Conservation (phyloP, 30 jellyfish, hydroid and myxozoan genomes). For the Nemopilema nomurai region DNA sequence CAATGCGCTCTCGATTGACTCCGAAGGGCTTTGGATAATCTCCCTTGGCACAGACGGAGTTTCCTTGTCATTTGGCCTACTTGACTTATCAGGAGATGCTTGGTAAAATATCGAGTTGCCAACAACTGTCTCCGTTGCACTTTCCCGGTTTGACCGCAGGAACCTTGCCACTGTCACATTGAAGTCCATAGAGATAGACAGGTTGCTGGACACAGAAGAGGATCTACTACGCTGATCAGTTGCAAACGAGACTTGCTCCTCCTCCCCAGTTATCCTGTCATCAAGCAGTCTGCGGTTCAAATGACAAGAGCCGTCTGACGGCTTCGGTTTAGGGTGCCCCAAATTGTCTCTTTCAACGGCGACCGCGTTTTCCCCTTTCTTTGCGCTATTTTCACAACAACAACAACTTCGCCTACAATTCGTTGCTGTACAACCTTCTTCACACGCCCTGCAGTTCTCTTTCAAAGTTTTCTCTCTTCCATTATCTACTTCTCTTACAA, state of each 20-base stretch:
- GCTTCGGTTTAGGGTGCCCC: too few species aligned
- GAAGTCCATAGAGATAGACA: slow-evolving; percentile 35
- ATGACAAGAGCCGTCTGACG: background rate
- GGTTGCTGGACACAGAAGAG: slow-evolving; percentile 13
- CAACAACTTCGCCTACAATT: background rate
- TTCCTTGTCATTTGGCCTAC: background rate
- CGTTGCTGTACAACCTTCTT: background rate
- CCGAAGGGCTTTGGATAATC: background rate
- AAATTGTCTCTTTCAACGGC: too few species aligned
- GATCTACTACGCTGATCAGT: background rate
- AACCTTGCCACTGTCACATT: slow-evolving; percentile 23
- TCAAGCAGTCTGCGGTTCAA: background rate
- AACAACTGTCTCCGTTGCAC: background rate
- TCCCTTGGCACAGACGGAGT: background rate
- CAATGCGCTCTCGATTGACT: background rate
- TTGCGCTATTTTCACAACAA: background rate
- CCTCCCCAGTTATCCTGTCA: background rate
- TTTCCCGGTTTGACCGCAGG: slow-evolving; percentile 19
- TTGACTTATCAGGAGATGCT: background rate
- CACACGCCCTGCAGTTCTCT: background rate
- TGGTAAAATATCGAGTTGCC: slow-evolving; percentile 35
- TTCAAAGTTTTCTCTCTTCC: background rate
- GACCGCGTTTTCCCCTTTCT: too few species aligned
- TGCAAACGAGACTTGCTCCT: background rate
- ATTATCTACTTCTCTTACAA: background rate